These are phyloP conservation scores for Heliconius charithonia DNA, from an alignment of 2,888 invertebrate species.

Conservation along the genomic window DNA sequence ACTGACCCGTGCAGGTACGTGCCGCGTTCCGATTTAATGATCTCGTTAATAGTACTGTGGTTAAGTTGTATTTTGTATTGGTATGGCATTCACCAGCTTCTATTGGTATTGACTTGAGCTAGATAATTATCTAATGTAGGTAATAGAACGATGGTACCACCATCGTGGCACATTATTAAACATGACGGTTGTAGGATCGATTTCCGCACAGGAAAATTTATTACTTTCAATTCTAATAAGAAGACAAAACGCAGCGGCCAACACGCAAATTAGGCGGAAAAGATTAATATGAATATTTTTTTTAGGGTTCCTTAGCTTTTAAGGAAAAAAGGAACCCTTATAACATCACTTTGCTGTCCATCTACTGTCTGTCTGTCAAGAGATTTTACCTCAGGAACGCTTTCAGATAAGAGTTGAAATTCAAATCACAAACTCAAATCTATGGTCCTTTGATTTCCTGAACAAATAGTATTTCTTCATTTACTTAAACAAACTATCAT, in stretches of 20 bases:
- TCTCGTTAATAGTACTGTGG: slow-evolving; percentile 22
- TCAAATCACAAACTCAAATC: too few species aligned
- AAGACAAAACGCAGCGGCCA: neutral
- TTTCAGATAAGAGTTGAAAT: too few species aligned
- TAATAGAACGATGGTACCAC: neutral
- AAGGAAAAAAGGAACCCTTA: too few species aligned
- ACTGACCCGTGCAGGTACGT: slow-evolving; percentile 38
- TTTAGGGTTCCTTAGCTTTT: too few species aligned
- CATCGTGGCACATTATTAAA: neutral
- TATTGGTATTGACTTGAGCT: neutral
- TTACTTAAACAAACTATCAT: too few species aligned
- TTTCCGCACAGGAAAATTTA: neutral
- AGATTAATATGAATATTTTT: too few species aligned
- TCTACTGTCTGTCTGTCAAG: too few species aligned
- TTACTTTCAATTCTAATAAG: neutral
- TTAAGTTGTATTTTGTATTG: slow-evolving; percentile 18
- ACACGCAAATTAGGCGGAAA: too few species aligned
- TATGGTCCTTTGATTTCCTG: too few species aligned
- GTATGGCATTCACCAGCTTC: slow-evolving; percentile 5
- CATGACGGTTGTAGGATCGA: neutral
- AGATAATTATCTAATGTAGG: neutral
- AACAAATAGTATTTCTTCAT: too few species aligned
- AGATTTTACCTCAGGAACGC: too few species aligned
- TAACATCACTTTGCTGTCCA: too few species aligned
- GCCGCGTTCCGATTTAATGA: slow-evolving; percentile 28